Base-by-base conservation (phyloP, 2,888 invertebrate species). In the Metellina segmentata region DNA sequence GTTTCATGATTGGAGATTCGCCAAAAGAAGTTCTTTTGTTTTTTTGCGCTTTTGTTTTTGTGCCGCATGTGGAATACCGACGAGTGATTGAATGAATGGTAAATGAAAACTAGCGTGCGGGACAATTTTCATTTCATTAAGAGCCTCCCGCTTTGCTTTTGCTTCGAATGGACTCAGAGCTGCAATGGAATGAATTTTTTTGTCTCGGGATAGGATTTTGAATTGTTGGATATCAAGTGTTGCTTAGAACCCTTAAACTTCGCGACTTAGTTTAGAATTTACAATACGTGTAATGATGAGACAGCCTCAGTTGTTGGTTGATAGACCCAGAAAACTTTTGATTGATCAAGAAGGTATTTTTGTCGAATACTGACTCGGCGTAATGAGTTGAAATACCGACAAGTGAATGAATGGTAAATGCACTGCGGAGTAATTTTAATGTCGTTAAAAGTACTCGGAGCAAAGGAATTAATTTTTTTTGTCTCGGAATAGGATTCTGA, bases 1-100 rank as follows among this genome's bases (percentile, higher is more conserved):
- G 48, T 61, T 75, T 75, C 53, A 74, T 75, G 85, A 85, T 85
- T 75, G 74, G 79, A 61, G 48, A 16, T 61, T 77, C n/a, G 77
- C 5, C 52, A 74, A 74, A 34, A 74, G 48, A 74, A 74, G 20
- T 74, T 74, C 6, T 74, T 34, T 34, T 74, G n/a, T 74, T 74
- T 74, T n/a, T 34, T 74, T 16, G 74, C 13, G 1, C 13, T 61
- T 16, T 1, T 8, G 61, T 61, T 61, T 61, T 61, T 61, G 61
- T 16, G 11, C 61, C 61, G 61, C 34, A 34, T 34, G 34, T 34
- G 34, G 34, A 34, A 34, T 34, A 34, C 34, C 34, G 61, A 61
- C 61, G 13, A 8, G 61, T 61, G 61, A 61, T 61, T 61, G 61
- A 61, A 61, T 61, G 61, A 61, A 61, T 61, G 61, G 61, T 61